Conservation (phyloP, 2,888 invertebrate genomes). For the Eurytoma californica region DNA sequence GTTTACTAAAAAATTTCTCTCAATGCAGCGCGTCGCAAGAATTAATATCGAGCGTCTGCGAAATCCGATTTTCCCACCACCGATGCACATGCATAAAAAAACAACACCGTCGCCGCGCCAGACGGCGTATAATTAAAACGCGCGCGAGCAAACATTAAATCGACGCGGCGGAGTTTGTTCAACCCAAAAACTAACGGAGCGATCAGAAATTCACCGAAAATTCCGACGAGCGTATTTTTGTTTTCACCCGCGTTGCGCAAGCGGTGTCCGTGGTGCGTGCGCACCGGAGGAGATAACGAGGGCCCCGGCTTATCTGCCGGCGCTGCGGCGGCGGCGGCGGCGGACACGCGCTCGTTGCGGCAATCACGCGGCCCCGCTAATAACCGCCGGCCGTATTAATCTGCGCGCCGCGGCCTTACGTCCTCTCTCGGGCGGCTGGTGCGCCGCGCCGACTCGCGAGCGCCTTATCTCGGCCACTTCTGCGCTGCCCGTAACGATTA, state of each 20-base stretch:
- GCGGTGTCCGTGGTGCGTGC: not conserved
- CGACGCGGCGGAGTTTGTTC: no score
- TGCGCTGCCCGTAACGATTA: not conserved
- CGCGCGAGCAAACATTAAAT: no score
- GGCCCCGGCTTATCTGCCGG: slow-evolving; percentile 62
- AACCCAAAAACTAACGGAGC: no score
- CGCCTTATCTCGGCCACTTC: not conserved
- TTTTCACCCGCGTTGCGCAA: not conserved
- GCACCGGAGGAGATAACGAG: slow-evolving; percentile 23
- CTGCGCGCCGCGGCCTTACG: slow-evolving; percentile 30
- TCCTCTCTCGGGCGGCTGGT: not conserved
- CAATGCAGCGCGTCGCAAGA: no score
- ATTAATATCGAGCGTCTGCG: no score
- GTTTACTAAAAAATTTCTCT: no score
- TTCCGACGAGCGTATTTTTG: not conserved
- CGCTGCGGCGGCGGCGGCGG: slow-evolving; percentile 8
- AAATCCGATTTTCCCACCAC: no score
- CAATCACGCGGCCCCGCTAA: slow-evolving; percentile 57
- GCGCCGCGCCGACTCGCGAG: not conserved
- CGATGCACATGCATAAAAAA: no score
- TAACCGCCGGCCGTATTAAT: slow-evolving; percentile 51
- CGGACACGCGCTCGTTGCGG: slow-evolving; percentile 58
- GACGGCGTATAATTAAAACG: no score
- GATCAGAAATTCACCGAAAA: no score
- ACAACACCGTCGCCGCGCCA: no score